These are phyloP conservation scores for Mesorhabditis spiculigera DNA, from an alignment of 2,888 invertebrate genomes.

Conservation along the genomic window DNA sequence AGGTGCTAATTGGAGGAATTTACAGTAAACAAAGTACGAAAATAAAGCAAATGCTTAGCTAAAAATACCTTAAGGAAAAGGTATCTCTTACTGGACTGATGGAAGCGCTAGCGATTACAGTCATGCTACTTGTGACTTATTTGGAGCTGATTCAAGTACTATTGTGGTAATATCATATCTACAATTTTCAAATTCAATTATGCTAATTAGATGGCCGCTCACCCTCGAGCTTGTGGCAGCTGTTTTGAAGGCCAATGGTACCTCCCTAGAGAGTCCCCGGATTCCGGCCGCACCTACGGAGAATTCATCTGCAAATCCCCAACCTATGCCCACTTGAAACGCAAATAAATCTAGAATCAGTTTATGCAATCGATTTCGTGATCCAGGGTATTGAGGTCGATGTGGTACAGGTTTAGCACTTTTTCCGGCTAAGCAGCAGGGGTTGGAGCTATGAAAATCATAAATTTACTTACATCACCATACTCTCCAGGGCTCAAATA, in stretches of 20 bases:
- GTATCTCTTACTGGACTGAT: neutral
- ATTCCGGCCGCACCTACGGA: neutral
- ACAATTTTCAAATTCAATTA: neutral
- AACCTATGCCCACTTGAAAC: neutral
- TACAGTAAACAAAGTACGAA: neutral
- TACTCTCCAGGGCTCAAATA: too few relatives aligned
- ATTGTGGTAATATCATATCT: neutral
- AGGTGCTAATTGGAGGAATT: conserved; percentile 2
- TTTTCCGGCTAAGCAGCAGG: neutral
- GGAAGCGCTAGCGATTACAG: neutral
- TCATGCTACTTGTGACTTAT: neutral
- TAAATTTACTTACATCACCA: too few relatives aligned
- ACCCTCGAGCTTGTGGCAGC: neutral
- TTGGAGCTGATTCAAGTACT: neutral
- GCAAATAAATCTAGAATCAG: neutral
- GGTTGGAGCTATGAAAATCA: too few relatives aligned
- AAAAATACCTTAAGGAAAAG: neutral
- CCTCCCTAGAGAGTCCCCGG: neutral
- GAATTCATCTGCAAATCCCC: conserved; percentile 4
- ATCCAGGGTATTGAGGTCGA: neutral
- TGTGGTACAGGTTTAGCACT: neutral
- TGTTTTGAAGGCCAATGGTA: neutral
- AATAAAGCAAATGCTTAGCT: neutral
- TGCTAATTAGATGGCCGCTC: neutral
- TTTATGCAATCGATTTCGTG: neutral